Percentiles rank a stretch among this genome's conserved stretches.
These are phyloP conservation scores for Hippocampus mohnikei DNA, from an alignment of 2,113 vertebrate genomes.

Conservation along the genomic window DNA sequence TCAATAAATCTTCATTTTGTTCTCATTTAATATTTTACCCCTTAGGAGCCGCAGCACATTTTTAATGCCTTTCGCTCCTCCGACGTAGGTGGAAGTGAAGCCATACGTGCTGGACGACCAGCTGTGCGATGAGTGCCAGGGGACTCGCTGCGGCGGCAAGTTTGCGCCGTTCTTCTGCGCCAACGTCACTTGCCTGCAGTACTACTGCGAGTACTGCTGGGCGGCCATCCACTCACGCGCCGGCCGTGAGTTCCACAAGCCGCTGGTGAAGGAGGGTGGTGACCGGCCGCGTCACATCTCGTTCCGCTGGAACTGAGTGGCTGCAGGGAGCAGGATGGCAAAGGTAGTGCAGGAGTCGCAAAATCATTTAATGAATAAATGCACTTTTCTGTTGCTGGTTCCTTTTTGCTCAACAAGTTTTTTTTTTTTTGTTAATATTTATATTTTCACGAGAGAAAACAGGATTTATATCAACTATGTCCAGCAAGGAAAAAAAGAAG, in stretches of 20 bases:
- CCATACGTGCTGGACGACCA: slow-evolving; percentile 99
- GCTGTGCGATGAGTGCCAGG: slow-evolving; percentile 99
- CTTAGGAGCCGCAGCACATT: background rate
- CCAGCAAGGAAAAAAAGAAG: slow-evolving; percentile 61
- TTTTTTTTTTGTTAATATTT: slow-evolving; percentile 67
- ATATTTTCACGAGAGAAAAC: slow-evolving; percentile 67
- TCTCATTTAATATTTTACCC: background rate
- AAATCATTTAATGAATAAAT: slow-evolving; percentile 89
- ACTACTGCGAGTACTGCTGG: slow-evolving; percentile 99
- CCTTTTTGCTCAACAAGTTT: slow-evolving; percentile 69
- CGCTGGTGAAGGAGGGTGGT: slow-evolving; percentile 98
- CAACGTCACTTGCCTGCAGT: slow-evolving; percentile 99
- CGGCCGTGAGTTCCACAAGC: slow-evolving; percentile 98
- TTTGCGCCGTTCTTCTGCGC: slow-evolving; percentile 99
- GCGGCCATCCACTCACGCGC: slow-evolving; percentile 98
- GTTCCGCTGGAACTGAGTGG: slow-evolving; percentile 95
- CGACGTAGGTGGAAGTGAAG: slow-evolving; percentile 97
- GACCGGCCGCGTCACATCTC: slow-evolving; percentile 99
- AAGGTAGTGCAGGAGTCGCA: slow-evolving; percentile 74
- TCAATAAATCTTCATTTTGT: background rate
- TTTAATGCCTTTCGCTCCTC: background rate
- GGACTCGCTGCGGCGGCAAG: slow-evolving; percentile 96
- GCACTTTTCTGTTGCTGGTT: slow-evolving; percentile 98
- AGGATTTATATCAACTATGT: slow-evolving; percentile 71
- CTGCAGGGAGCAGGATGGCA: slow-evolving; percentile 48